Evolutionary conservation across 2,797 vertebrate genomes (phyloP), one percentile per base, ranked within the genome.

Genomic region (Choloepus didactylus): DNA sequence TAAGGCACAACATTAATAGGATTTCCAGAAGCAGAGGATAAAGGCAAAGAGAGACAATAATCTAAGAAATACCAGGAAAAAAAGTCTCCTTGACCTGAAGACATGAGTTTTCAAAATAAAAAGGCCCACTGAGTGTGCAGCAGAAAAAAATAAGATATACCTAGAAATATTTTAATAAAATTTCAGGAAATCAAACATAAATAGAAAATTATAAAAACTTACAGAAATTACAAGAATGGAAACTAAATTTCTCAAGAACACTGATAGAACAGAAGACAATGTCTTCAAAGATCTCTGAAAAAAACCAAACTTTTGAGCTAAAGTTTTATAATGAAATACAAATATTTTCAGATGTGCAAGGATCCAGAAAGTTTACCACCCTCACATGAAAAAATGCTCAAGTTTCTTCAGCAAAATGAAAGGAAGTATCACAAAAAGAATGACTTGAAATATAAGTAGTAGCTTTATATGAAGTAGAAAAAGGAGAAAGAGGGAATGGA

Each of bases 111-210:
- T 82, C 23, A 73, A 31, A 69, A 15, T 75, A 0, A 85, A 88
- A 77, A 46, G 18, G n/a, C 35, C n/a, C 51, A 77, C 1, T 35
- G 76, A 79, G 14, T 73, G 67, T 14, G 1, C 27, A 82, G 76
- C 5, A 31, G 51, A n/a, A n/a, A 67, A 18, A 29, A 38, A 25
- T 35, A 54, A 60, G n/a, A 77, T 9, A 46, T 10, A 85, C 2
- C 59, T 15, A 73, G 35, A 85, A 94, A 93, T 51, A 77, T 46
- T 59, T 87, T 72, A 66, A 87, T 72, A 88, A 92, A 59, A 88
- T 77, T 89, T 93, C 80, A 91, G 72, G 64, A 94, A 91, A 60
- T 7, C n/a, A 87, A 66, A 90, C 56, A 72, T 69, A 95, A 92
- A 62, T 9, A 72, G 41, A 59, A 86, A 86, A 91, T 29, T 21